Evolutionary conservation across 2,888 invertebrate species (phyloP), one percentile per base, ranked within the genome.

Genomic region (Synanthedon formicaeformis): DNA sequence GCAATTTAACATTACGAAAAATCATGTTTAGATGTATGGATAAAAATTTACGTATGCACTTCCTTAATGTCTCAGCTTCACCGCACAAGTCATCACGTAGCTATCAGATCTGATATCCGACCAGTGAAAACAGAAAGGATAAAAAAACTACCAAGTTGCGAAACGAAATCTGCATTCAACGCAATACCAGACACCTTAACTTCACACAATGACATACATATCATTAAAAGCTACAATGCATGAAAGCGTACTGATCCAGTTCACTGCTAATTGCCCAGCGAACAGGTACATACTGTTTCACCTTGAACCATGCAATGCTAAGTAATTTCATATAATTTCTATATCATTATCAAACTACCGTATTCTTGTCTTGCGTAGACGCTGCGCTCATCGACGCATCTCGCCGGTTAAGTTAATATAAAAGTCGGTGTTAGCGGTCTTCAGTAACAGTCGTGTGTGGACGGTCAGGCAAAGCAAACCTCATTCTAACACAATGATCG

Each of bases 361-460:
- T 84, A n/a, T n/a, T n/a, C n/a, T n/a, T 16, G 16, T 82, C 81
- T 87, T 83, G 84, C 84, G 78, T 79, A 75, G 71, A 74, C 67
- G 58, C 69, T 64, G 72, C 68, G 72, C 71, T 69, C 63, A 50
- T 60, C 76, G 68, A 72, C 73, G 76, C 81, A 81, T 85, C 85
- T 84, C 75, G 67, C 68, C 65, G 62, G 67, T 73, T 74, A 70
- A 74, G 73, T 76, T 74, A 76, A 85, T 87, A 87, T 87, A 87
- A 81, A 87, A 86, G 86, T 77, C 73, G 72, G 67, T 67, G 72
- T 64, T 63, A 67, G 61, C 69, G 63, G 65, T 71, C 65, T 64
- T 76, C 73, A 67, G 66, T 76, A 87, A 78, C 85, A 87, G 87
- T 87, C 75, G 86, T 82, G 86, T 85, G 84, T 81, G 78, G 78